Conservation (phyloP, 2,888 invertebrate genomes). For the Crocallis elinguaria region DNA sequence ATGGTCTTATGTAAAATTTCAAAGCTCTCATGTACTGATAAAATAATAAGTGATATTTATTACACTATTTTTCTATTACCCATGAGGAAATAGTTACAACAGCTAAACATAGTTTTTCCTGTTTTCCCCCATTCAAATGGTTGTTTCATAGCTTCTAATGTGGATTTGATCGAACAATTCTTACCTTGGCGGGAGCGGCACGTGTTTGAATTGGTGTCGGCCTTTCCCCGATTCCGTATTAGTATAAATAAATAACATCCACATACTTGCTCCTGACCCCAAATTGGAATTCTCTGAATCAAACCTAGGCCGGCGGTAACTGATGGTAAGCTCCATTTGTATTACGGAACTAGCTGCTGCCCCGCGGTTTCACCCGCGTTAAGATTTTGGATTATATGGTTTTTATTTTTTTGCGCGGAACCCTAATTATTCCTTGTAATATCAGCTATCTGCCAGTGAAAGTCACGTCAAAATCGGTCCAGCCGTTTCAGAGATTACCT, state of each 20-base stretch:
- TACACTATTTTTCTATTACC: slow-evolving; percentile 9
- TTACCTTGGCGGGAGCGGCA: slow-evolving; percentile 91
- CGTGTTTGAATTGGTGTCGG: slow-evolving; percentile 94
- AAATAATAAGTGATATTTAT: background rate
- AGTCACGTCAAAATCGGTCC: no score
- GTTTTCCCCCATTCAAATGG: slow-evolving; percentile 17
- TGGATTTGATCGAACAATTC: slow-evolving; percentile 35
- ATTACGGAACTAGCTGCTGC: no score
- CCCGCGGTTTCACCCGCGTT: no score
- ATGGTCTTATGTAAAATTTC: no score
- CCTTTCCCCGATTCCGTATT: slow-evolving; percentile 3
- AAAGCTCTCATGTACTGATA: no score
- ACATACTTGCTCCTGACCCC: background rate
- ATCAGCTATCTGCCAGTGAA: no score
- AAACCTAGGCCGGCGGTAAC: no score
- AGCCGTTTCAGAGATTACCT: no score
- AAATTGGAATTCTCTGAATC: background rate
- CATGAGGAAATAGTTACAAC: slow-evolving; percentile 16
- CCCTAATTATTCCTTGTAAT: no score
- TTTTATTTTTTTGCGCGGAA: no score
- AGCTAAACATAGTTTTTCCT: slow-evolving; percentile 16
- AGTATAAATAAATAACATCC: slow-evolving; percentile 4
- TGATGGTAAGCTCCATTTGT: no score
- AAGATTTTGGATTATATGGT: no score
- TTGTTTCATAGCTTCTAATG: slow-evolving; percentile 26